These are phyloP conservation scores for Conus ventricosus DNA, from an alignment of 1,140 invertebrate species.

Conservation along the genomic window DNA sequence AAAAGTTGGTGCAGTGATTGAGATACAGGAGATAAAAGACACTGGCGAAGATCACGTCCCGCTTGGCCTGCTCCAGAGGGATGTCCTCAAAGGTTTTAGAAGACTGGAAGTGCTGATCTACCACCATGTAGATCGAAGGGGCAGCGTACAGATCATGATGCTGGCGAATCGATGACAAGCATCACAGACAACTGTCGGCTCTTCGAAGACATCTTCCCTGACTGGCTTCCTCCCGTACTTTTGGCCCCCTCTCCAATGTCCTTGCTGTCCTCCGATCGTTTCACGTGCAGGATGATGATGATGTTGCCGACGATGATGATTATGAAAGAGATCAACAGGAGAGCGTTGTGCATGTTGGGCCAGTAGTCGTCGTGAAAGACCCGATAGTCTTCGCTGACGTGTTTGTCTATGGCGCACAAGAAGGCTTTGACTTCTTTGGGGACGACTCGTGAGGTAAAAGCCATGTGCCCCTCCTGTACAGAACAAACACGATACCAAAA, in stretches of 20 bases:
- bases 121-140: slow-evolving; percentile 50
- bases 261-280: slow-evolving; percentile 44
- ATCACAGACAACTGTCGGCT: slow-evolving; percentile 57
- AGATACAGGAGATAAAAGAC: slow-evolving; percentile 62
- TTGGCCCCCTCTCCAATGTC: not conserved
- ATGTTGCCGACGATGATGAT: too few relatives aligned
- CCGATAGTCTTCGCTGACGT: slow-evolving; percentile 41
- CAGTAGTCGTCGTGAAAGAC: slow-evolving; percentile 49
- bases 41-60: slow-evolving; percentile 50
- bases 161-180: slow-evolving; percentile 59
- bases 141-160: slow-evolving; percentile 58
- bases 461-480: not conserved
- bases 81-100: slow-evolving; percentile 18
- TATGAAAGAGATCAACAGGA: slow-evolving; percentile 53
- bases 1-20: slow-evolving; percentile 61
- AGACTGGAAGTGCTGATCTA: slow-evolving; percentile 33
- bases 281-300: too few relatives aligned
- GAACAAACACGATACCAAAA: not conserved
- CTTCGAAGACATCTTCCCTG: slow-evolving; percentile 11
- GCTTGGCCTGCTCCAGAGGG: slow-evolving; percentile 16
- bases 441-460: slow-evolving; percentile 47
- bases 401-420: slow-evolving; percentile 47
- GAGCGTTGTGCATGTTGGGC: slow-evolving; percentile 58
- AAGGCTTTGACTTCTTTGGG: slow-evolving; percentile 34
- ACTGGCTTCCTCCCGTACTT: slow-evolving; percentile 20